Evolutionary conservation across 2,888 invertebrate genomes (phyloP), one percentile per base, ranked within the genome.

Genomic region (Drosophila lacicola): DNA sequence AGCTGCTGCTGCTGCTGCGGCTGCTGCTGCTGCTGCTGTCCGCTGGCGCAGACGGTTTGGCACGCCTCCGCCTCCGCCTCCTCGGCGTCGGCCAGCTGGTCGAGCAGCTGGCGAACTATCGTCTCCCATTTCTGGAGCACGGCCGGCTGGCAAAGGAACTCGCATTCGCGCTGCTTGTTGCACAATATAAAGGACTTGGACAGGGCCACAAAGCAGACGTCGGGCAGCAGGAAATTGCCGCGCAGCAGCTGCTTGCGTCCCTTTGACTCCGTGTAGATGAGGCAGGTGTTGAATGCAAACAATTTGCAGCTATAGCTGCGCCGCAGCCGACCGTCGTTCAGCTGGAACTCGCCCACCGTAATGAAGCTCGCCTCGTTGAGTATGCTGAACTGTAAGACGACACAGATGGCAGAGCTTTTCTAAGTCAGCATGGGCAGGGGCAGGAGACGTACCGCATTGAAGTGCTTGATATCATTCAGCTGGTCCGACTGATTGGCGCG

Each of bases 391-490:
- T 74, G 57, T 8, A 44, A 45, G 17, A 17, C 8, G 14, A 21
- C 14, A n/a, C 5, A 17, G n/a, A 8, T 1, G 11, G 2, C 1
- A 19, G 9, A 25, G 53, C 13, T 3, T 11, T 11, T 14, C 37
- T 46, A 10, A 8, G 8, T 29, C 25, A 25, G 25, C 25, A 5
- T 17, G 17, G 10, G 14, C 3, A 33, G 47, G 45, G n/a, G 2
- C 21, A 13, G 17, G 21, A 11, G 10, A 42, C 61, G 11, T 55
- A 78, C 78, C 57, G 53, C 63, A 66, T 66, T 58, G 14, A 78
- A 70, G 41, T 70, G 56, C n/a, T 51, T 44, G 3, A 78, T 78
- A 33, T 78, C 77, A 13, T 78, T 78, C 1, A 78, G 60, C 50
- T 70, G 62, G 49, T 70, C 68, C 49, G 63, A 25, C 19, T 77